phyloP scores from a whole-genome alignment of 2,113 vertebrate species.

The Callipepla squamata region DNA sequence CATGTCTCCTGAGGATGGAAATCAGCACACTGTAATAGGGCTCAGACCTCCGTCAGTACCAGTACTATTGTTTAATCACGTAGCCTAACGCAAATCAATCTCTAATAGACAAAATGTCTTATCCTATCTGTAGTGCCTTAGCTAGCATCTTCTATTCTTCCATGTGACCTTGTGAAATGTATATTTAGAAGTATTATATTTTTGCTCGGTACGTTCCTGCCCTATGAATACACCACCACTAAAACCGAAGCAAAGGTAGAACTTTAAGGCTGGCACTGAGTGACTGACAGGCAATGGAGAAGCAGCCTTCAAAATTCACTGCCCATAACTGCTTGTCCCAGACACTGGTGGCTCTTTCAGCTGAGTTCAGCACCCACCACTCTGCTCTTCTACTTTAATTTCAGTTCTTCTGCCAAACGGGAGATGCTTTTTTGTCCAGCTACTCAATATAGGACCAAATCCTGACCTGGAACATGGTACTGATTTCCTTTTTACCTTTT shows the following conservation, averaged over 20 bases:
- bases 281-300: background rate
- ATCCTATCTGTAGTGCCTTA: background rate
- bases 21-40: background rate
- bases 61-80: background rate
- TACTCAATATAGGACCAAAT: background rate
- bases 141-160: background rate
- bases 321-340: background rate
- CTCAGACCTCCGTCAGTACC: background rate
- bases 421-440: background rate
- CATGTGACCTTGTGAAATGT: background rate
- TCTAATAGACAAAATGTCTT: conserved; percentile 15
- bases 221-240: background rate
- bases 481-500: background rate
- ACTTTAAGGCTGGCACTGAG: background rate
- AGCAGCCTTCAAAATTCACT: background rate
- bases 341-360: fast-evolving
- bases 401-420: background rate
- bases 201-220: background rate
- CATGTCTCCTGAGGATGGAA: background rate
- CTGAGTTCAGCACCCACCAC: background rate
- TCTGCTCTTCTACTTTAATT: background rate
- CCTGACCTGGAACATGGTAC: background rate
- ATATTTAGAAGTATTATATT: background rate
- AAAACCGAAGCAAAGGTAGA: background rate
- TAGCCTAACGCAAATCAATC: background rate